phyloP scores from a whole-genome alignment of 2,888 invertebrate genomes.

The Noctua fimbriata region DNA sequence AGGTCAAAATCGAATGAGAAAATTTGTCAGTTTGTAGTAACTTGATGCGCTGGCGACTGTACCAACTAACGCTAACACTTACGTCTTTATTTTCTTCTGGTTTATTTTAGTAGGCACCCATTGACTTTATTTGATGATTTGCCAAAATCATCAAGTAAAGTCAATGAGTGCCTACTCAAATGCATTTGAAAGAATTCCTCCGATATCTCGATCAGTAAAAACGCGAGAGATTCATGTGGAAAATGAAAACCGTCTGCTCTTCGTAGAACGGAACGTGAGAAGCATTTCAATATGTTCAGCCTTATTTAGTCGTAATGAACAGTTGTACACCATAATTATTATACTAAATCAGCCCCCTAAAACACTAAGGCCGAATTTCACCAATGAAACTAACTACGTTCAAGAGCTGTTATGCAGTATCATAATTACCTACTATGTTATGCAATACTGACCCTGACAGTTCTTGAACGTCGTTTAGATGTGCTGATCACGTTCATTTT shows the following conservation, averaged over 20 bases:
- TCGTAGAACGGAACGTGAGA: slow-evolving; percentile 44
- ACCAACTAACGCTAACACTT: neutral
- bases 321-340: neutral
- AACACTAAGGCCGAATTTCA: neutral
- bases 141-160: neutral
- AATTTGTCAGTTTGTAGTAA: no score
- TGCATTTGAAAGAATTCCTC: neutral
- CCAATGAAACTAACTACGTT: neutral
- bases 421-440: neutral
- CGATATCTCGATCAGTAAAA: slow-evolving; percentile 15
- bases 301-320: neutral
- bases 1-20: no score
- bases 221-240: slow-evolving; percentile 31
- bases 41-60: no score
- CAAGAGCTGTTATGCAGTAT: neutral
- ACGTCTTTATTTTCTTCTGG: neutral
- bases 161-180: neutral
- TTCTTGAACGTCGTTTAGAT: neutral
- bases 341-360: neutral
- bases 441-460: neutral
- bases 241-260: slow-evolving; percentile 53
- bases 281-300: slow-evolving; percentile 28
- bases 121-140: no score
- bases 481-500: neutral
- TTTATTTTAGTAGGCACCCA: neutral